Evolutionary conservation across 2,888 invertebrate genomes (phyloP).

Genomic region (Apodemia mormo): DNA sequence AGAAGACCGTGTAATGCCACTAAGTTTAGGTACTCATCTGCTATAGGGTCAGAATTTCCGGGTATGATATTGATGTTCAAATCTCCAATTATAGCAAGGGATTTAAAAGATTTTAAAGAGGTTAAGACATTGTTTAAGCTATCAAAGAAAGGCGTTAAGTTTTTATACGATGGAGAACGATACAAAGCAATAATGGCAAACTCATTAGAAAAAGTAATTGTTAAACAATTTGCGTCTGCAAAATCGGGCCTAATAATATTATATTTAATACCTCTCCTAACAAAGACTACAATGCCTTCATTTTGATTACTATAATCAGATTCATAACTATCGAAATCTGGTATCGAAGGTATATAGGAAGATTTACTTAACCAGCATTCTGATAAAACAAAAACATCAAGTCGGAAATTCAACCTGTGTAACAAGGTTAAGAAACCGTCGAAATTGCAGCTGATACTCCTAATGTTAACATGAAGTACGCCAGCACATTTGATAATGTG

Average conservation of each 20-base stretch:
- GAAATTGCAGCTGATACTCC: background rate
- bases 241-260: background rate
- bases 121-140: background rate
- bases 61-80: slow-evolving; percentile 1
- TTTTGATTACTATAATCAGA: slow-evolving; percentile 6
- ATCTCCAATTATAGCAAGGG: slow-evolving; percentile 3
- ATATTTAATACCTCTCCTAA: background rate
- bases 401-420: background rate
- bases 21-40: background rate
- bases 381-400: slow-evolving; percentile 1
- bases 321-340: background rate
- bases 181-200: background rate
- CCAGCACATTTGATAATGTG: background rate
- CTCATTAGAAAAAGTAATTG: background rate
- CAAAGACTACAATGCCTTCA: background rate
- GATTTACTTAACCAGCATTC: slow-evolving; percentile 5
- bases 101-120: background rate
- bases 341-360: background rate
- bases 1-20: background rate
- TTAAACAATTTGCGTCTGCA: background rate
- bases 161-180: background rate
- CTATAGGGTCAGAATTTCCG: background rate
- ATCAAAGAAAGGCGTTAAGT: background rate
- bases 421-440: background rate
- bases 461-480: too few species aligned